phyloP scores from a whole-genome alignment of 2,797 vertebrate genomes.

The Corythornis leucogaster region DNA sequence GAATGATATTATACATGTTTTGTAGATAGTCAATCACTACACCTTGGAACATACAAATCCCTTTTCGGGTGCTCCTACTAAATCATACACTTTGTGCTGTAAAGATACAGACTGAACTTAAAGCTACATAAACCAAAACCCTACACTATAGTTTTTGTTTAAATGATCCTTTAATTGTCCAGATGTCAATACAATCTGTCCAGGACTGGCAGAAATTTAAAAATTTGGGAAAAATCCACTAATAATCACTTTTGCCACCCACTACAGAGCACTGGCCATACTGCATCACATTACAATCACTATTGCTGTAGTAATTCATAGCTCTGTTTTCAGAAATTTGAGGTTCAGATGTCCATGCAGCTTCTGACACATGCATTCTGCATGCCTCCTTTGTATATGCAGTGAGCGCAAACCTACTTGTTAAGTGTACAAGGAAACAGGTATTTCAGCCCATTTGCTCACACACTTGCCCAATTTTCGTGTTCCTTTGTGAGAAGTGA shows the following conservation, averaged over 20 bases:
- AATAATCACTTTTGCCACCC: background rate
- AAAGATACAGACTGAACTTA: background rate
- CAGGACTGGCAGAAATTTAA: background rate
- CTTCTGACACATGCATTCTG: background rate
- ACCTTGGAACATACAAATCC: background rate
- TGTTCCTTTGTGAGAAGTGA: background rate
- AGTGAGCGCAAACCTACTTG: background rate
- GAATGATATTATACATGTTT: background rate
- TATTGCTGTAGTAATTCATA: background rate
- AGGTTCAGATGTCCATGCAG: background rate
- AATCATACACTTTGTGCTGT: background rate
- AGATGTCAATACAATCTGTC: background rate
- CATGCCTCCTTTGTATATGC: background rate
- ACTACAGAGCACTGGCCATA: background rate
- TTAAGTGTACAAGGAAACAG: background rate
- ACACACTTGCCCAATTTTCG: background rate
- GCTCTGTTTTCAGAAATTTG: constrained; percentile 28
- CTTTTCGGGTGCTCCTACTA: background rate
- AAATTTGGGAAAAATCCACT: background rate
- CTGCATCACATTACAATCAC: background rate
- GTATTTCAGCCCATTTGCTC: background rate
- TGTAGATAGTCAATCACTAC: background rate
- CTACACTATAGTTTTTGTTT: background rate
- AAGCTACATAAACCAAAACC: background rate
- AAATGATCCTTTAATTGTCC: background rate